Conservation (phyloP, 2,797 vertebrate genomes). For the Cyprinodon diabolis region DNA sequence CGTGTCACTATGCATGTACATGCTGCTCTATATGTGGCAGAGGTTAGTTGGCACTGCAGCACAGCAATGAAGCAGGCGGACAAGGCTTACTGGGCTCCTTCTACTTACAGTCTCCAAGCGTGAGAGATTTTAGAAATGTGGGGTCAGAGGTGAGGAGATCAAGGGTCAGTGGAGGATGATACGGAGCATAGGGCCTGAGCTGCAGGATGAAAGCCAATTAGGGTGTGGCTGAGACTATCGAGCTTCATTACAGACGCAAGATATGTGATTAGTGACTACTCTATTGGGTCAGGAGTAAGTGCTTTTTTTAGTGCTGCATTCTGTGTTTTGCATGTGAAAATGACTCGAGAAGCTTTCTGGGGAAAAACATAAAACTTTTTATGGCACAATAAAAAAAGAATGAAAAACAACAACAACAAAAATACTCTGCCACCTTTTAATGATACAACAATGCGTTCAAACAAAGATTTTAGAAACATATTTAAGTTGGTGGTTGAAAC, state of each 20-base stretch:
- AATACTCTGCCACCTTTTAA: not conserved
- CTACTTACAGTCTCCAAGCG: constrained; percentile 77
- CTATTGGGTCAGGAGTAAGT: not conserved
- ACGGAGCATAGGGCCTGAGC: constrained; percentile 79
- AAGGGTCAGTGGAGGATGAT: constrained; percentile 84
- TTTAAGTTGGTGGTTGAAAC: not conserved
- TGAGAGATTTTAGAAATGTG: constrained; percentile 68
- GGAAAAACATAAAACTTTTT: constrained; percentile 20
- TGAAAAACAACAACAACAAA: not conserved
- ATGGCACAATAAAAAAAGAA: not conserved
- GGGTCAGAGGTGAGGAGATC: constrained; percentile 72
- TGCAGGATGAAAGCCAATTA: constrained; percentile 74
- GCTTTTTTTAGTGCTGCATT: constrained; percentile 14
- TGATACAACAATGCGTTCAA: not conserved
- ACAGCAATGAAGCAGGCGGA: constrained; percentile 20
- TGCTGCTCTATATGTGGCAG: constrained; percentile 3
- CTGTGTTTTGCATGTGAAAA: constrained; percentile 19
- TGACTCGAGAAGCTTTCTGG: constrained; percentile 12
- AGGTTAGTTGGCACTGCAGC: constrained; percentile 40
- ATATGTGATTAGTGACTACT: constrained; percentile 38
- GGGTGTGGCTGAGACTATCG: constrained; percentile 29
- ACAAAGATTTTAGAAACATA: not conserved
- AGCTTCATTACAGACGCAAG: constrained; percentile 15
- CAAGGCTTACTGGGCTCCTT: constrained; percentile 29
- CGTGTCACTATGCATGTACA: not conserved